These are phyloP conservation scores for Tipula vernalis DNA, from an alignment of 2,888 invertebrate genomes.

Conservation along the genomic window DNA sequence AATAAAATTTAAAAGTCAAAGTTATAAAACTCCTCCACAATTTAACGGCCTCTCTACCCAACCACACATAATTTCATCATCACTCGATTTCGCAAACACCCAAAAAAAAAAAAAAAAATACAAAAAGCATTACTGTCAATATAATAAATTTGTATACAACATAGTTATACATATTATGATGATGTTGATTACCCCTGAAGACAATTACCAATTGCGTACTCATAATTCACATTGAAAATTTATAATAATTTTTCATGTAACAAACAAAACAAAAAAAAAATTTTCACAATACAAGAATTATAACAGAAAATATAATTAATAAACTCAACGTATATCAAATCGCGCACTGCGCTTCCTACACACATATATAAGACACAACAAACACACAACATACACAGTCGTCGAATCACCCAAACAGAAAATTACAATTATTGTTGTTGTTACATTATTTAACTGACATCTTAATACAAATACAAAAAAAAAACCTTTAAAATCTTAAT, in stretches of 20 bases:
- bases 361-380: not conserved
- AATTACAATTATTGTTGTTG: not conserved
- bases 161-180: not conserved
- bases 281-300: not conserved
- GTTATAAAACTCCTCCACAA: not conserved
- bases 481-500: slow-evolving; percentile 4
- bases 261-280: not conserved
- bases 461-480: not conserved
- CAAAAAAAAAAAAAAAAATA: not conserved
- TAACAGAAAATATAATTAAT: not conserved
- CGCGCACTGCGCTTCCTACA: not conserved
- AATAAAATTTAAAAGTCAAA: not conserved
- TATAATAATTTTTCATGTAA: not conserved
- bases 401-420: slow-evolving; percentile 4
- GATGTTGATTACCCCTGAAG: not conserved
- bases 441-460: not conserved
- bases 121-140: not conserved
- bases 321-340: slow-evolving; percentile 4
- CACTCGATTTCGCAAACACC: not conserved
- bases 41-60: no score
- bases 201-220: not conserved
- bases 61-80: not conserved
- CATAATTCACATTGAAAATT: not conserved
- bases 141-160: not conserved
- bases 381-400: not conserved